A percentile compares a stretch with the other conserved stretches of the same genome.
phyloP scores from a whole-genome alignment of 1,140 invertebrate genomes.

The Glossosoma conforme region DNA sequence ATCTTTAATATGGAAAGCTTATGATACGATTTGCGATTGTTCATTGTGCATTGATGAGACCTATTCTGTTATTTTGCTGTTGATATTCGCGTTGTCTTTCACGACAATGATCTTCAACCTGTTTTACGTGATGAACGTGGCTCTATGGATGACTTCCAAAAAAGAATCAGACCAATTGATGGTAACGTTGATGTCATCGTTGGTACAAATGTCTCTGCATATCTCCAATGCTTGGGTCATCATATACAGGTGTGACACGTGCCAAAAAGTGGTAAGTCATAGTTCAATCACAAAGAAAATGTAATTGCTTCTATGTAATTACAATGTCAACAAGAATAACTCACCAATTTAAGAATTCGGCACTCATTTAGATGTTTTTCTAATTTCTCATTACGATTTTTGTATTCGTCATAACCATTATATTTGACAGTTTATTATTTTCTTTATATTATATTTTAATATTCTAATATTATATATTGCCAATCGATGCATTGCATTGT shows the following conservation, averaged over 20 bases:
- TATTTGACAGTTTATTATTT: no score
- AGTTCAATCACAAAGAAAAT: no score
- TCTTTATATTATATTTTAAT: no score
- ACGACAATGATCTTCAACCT: not conserved
- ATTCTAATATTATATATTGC: no score
- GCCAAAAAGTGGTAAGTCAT: not conserved
- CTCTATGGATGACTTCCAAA: not conserved
- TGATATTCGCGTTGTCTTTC: not conserved
- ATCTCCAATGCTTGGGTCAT: not conserved
- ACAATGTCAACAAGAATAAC: no score
- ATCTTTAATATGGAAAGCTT: constrained; percentile 2
- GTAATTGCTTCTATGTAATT: no score
- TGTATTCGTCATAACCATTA: no score
- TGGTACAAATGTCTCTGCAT: not conserved
- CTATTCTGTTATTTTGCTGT: not conserved
- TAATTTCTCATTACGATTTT: no score
- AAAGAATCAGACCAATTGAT: not conserved
- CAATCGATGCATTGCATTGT: no score
- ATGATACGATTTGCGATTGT: not conserved
- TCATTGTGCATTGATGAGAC: not conserved
- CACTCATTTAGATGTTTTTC: no score
- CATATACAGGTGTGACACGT: not conserved
- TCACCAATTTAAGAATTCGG: no score
- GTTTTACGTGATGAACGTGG: not conserved
- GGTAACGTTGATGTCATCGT: not conserved